phyloP scores from a whole-genome alignment of 2,797 vertebrate species.

The Ciconia nigra region DNA sequence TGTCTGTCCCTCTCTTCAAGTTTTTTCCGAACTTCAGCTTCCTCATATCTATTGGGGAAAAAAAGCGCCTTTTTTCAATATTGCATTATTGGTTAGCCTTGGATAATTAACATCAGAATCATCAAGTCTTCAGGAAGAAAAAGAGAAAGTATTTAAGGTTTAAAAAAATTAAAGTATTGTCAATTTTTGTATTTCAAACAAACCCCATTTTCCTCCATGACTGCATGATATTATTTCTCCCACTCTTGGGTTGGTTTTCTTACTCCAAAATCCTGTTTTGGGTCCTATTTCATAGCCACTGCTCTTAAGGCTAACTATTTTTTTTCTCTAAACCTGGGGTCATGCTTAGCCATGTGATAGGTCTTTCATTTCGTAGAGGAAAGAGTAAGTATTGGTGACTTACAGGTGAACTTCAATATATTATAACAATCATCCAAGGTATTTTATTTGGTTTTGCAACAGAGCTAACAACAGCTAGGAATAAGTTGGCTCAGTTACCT shows the following conservation, averaged over 20 bases:
- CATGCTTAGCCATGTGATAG: neutral
- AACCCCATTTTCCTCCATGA: neutral
- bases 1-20: slow-evolving; percentile 93
- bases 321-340: neutral
- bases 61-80: neutral
- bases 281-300: neutral
- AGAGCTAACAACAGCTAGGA: neutral
- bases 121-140: neutral
- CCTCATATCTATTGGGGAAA: slow-evolving; percentile 86
- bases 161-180: neutral
- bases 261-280: neutral
- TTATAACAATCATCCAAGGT: neutral
- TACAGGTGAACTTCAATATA: neutral
- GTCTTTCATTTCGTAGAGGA: neutral
- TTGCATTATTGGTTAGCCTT: neutral
- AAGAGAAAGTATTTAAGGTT: neutral
- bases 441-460: neutral
- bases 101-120: neutral
- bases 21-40: slow-evolving; percentile 92
- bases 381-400: neutral
- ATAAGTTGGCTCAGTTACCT: neutral
- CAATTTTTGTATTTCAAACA: neutral
- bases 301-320: neutral
- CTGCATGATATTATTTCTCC: neutral
- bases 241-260: neutral